phyloP scores from a whole-genome alignment of 1,140 invertebrate genomes.

The Habropoda laboriosa region DNA sequence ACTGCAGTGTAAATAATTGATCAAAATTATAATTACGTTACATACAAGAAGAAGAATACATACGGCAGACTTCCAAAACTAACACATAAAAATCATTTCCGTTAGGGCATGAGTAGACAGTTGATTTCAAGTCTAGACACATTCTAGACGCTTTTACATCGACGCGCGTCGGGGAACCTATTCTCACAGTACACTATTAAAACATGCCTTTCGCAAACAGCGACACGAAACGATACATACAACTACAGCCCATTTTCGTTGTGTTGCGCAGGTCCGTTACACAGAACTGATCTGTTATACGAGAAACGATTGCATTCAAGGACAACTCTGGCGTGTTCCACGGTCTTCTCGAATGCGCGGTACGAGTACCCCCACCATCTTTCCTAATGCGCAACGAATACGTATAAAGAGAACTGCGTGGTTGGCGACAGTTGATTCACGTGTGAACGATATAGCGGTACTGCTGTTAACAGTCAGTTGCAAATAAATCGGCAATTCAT shows the following conservation, averaged over 20 bases:
- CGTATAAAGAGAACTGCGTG: conserved; percentile 7
- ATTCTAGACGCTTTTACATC: background rate
- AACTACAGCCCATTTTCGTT: background rate
- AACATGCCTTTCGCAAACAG: background rate
- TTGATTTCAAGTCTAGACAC: background rate
- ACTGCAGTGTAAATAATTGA: too few relatives aligned
- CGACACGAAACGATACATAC: too few relatives aligned
- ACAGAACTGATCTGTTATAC: background rate
- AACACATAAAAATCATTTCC: too few relatives aligned
- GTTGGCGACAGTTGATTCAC: conserved; percentile 7
- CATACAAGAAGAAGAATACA: background rate
- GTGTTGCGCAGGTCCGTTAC: background rate
- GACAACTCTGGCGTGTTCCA: conserved; percentile 7
- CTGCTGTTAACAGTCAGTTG: background rate
- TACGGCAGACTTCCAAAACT: background rate
- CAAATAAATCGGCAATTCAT: conserved; percentile 5
- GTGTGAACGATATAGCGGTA: background rate
- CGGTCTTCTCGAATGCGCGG: background rate
- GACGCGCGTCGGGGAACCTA: background rate
- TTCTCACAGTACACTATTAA: background rate
- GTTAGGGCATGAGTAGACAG: background rate
- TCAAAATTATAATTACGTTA: too few relatives aligned
- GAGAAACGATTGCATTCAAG: background rate
- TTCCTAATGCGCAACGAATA: background rate
- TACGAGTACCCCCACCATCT: background rate